phyloP scores from a whole-genome alignment of 1,140 invertebrate genomes.

The Ceratitis capitata region DNA sequence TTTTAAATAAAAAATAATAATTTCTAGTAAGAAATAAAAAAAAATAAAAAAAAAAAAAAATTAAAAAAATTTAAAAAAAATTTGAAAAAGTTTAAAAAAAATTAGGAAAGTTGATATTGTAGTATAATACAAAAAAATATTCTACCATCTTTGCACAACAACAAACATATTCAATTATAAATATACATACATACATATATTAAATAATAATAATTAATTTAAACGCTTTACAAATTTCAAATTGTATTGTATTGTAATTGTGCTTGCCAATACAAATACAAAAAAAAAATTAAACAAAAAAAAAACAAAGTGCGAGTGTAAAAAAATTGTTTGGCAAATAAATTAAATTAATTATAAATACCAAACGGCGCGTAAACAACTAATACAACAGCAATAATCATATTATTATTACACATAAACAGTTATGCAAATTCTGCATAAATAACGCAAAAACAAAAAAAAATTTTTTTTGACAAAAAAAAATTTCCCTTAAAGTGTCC shows the following conservation, averaged over 20 bases:
- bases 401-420: not conserved
- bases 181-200: not conserved
- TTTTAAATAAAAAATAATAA: not conserved
- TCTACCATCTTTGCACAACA: constrained; percentile 14
- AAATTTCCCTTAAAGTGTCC: not conserved
- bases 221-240: not conserved
- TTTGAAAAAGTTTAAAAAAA: not conserved
- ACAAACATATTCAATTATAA: not conserved
- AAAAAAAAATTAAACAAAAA: not conserved
- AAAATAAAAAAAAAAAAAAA: not conserved
- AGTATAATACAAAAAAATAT: not conserved
- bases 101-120: no score
- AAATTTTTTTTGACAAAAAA: not conserved
- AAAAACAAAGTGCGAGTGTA: no score
- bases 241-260: not conserved
- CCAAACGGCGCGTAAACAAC: not conserved
- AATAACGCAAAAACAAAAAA: not conserved
- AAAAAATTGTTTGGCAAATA: no score
- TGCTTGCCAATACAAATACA: not conserved
- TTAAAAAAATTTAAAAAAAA: not conserved
- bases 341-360: not conserved
- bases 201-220: constrained; percentile 10
- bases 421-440: not conserved
- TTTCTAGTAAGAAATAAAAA: not conserved
- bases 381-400: not conserved